Base-by-base conservation (phyloP, 2,113 vertebrate genomes). In the Otis tarda region DNA sequence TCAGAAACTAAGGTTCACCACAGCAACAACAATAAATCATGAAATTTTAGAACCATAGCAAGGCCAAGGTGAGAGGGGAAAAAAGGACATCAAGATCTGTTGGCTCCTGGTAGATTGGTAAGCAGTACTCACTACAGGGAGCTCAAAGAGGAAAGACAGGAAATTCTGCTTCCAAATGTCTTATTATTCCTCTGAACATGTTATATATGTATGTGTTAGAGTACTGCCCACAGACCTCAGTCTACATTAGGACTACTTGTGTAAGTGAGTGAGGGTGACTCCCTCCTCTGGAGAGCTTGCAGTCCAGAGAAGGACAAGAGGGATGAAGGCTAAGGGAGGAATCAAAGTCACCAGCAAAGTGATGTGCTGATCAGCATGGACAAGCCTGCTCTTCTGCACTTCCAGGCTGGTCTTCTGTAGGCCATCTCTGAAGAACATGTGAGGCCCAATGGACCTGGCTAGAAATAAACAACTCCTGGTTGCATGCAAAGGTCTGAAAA, bases 1-100 rank as follows among this genome's bases (percentile, higher is more conserved):
- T 90, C 50, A 52, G 82, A 81, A 96, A 86, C 47, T 35, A 50
- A 79, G 31, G 35, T 60, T 92, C 24, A 76, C 30, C 28, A 33
- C 53, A 61, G 50, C 53, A 76, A 37, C 19, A 83, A 65, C 65
- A 50, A 22, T 28, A 4, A 39, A 25, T 31, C 61, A 76, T 68
- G 45, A 37, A 7, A 52, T 70, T 88, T 55, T 27, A 87, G 28
- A 94, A 33, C 39, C 50, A 13, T 76, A 63, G 27, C 23, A 94
- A 92, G 47, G 30, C 78, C 43, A 4, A 18, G 35, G 27, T 74
- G 39, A 71, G 45, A 59, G 33, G 5, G 9, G 11, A 10, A 16
- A 41, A 87, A 83, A 59, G 19, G 17, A 52, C 0, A 0, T 52
- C 17, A 67, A 0, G 4, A 85, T 14, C 24, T 68, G 7, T 56